Base-by-base conservation (phyloP, 2,113 vertebrate genomes). In the Rhinogobius similis region DNA sequence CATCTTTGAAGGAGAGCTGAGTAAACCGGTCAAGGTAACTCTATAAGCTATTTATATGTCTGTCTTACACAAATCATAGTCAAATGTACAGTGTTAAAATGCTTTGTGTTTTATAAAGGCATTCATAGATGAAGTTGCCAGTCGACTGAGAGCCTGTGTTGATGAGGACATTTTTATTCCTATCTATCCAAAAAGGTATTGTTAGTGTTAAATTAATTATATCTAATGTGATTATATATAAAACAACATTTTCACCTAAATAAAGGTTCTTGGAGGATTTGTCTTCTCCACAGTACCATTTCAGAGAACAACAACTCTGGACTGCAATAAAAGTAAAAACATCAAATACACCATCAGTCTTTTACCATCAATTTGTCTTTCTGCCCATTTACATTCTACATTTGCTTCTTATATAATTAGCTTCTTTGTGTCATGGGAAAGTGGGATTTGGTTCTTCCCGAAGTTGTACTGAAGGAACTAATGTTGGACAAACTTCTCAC, bases 161-260 rank as follows among this genome's bases (percentile, higher is more conserved):
- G 96, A 98, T 87, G 96, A 98, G 82, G 96, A 99, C 59, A 88
- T 98, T 53, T 98, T 96, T 88, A 95, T 99, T 79, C 97, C 96
- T 65, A 71, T 98, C 0, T 98, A 95, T 78, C 90, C 93, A 13
- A 93, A 91, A 90, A 91, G 72, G 93, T 94, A 26, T 46, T 21
- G 43, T 68, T 65, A 43, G 21, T 70, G 7, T 11, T 5, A n/a
- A 61, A 36, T 20, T 3, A 72, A 43, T 50, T 13, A 20, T 18
- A 61, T 12, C 18, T 29, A 29, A 38, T 63, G 21, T 14, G 43
- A 23, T 3, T 5, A 14, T 1, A 43, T 43, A 11, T 63, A n/a
- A n/a, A n/a, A n/a, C n/a, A n/a, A n/a, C n/a, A n/a, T 41, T 21
- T 32, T 23, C 44, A 72, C 73, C 6, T 66, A 59, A 55, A 27